Evolutionary conservation across 1,140 invertebrate species (phyloP).

Genomic region (Lordiphosa collinella): DNA sequence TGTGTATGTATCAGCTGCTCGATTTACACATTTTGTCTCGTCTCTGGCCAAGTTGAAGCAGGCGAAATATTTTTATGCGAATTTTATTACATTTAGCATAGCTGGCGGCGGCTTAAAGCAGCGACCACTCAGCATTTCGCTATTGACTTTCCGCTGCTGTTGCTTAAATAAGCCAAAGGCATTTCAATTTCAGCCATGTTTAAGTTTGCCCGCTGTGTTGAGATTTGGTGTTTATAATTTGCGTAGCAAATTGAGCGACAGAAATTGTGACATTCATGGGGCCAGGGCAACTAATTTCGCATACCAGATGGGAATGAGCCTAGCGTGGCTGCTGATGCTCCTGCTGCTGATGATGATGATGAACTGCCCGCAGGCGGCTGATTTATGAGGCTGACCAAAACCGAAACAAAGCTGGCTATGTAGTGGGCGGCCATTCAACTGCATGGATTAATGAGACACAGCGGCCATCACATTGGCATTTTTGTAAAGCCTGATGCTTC

Average conservation of each 20-base stretch:
- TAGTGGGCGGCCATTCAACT: constrained; percentile 53
- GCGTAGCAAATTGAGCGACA: constrained; percentile 65
- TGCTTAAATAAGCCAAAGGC: constrained; percentile 69
- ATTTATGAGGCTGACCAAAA: constrained; percentile 55
- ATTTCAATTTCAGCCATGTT: constrained; percentile 65
- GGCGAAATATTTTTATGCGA: constrained; percentile 72
- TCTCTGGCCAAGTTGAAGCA: constrained; percentile 20
- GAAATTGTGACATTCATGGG: constrained; percentile 65
- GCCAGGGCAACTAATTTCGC: constrained; percentile 48
- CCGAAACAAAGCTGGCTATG: constrained; percentile 38
- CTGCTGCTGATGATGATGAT: constrained; percentile 57
- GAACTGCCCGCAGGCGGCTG: constrained; percentile 60
- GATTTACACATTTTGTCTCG: neutral
- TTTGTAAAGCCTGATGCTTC: constrained; percentile 25
- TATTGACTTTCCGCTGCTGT: constrained; percentile 62
- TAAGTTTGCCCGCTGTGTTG: constrained; percentile 33
- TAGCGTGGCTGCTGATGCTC: constrained; percentile 6
- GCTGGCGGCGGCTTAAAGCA: constrained; percentile 44
- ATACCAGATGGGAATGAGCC: constrained; percentile 42
- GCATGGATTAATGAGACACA: constrained; percentile 73
- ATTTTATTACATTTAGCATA: constrained; percentile 70
- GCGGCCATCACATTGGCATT: constrained; percentile 47
- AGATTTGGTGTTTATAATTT: constrained; percentile 73
- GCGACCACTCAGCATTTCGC: constrained; percentile 45
- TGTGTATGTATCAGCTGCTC: constrained; percentile 11